Conservation (phyloP, 2,797 vertebrate species). For the Myotis pilosus region DNA sequence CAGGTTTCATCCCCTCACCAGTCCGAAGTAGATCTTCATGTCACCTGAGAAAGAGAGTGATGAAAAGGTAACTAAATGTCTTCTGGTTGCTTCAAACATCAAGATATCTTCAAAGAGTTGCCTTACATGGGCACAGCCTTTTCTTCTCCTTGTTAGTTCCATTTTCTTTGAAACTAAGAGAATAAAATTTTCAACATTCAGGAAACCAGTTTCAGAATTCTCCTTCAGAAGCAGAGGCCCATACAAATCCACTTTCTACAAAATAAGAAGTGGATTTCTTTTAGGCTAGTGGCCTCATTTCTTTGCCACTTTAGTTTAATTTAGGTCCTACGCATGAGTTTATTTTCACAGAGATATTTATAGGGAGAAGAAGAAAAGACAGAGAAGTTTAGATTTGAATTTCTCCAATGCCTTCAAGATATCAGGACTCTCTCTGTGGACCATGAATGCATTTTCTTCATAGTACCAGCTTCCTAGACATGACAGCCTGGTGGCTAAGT, state of each 20-base stretch:
- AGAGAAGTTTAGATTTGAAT: constrained; percentile 57
- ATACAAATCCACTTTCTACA: constrained; percentile 44
- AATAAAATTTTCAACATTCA: constrained; percentile 36
- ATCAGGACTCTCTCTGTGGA: neutral
- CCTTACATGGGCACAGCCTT: neutral
- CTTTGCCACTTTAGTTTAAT: constrained; percentile 73
- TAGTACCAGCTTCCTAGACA: neutral
- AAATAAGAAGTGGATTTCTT: constrained; percentile 62
- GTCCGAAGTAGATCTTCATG: neutral
- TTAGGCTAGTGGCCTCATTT: constrained; percentile 66
- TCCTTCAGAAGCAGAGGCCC: constrained; percentile 3
- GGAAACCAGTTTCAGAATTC: constrained; percentile 27
- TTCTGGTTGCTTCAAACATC: neutral
- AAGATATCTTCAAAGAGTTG: neutral
- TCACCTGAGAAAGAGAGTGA: neutral
- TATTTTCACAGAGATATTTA: constrained; percentile 74
- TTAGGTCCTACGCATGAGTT: constrained; percentile 61
- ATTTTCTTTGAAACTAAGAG: constrained; percentile 21
- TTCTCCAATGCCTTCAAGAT: constrained; percentile 13
- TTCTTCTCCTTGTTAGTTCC: neutral
- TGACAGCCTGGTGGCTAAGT: neutral
- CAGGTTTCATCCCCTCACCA: neutral
- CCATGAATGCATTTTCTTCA: neutral
- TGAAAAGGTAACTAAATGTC: neutral
- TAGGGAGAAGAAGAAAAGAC: constrained; percentile 53